Base-by-base conservation (phyloP, 2,888 invertebrate genomes). In the Erpobdella octoculata region DNA sequence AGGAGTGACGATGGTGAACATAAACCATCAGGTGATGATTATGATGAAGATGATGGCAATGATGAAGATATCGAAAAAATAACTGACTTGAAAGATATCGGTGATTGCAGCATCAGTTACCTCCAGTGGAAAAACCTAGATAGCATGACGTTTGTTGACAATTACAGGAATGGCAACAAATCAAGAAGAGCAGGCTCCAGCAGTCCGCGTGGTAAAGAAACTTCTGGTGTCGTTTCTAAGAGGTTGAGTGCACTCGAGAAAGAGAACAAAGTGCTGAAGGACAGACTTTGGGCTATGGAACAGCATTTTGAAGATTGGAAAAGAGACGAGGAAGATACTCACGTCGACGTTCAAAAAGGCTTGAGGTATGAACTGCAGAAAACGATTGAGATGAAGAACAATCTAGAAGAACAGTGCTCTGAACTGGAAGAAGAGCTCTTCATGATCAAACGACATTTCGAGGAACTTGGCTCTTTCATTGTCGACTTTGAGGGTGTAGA, bases 241-340 rank as follows among this genome's bases (percentile, higher is more conserved):
- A 41, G 33, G 12, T 28, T 35, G 0, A n/a, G 33, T 33, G 62
- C 25, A 6, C 25, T 62, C 31, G 67, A 67, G 46, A 41, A 67
- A 25, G 69, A 69, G 35, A 69, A 69, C 58, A 21, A 33, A n/a
- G 53, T 31, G 3, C 25, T 69, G 21, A 69, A 58, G 31, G 58
- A 69, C 15, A 41, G 58, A 5, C 12, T 69, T 21, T 69, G 69
- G 69, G 31, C 31, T 35, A 69, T 69, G 58, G 69, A 69, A 28
- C 25, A 31, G n/a, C 33, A 69, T n/a, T 69, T 69, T 36, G 36
- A 58, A 8, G 69, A 69, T 4, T 69, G 69, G 69, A 69, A 58
- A 28, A 33, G 28, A 21, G 33, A 46, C 9, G 67, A 67, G n/a
- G 46, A 67, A 28, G 33, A 6, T 28, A 48, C 9, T 31, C 35